Percentiles rank a stretch among this genome's conserved stretches.
phyloP scores from a whole-genome alignment of 35 echinoderm and acorn worm genomes.

The Ophiothrix spiculata region DNA sequence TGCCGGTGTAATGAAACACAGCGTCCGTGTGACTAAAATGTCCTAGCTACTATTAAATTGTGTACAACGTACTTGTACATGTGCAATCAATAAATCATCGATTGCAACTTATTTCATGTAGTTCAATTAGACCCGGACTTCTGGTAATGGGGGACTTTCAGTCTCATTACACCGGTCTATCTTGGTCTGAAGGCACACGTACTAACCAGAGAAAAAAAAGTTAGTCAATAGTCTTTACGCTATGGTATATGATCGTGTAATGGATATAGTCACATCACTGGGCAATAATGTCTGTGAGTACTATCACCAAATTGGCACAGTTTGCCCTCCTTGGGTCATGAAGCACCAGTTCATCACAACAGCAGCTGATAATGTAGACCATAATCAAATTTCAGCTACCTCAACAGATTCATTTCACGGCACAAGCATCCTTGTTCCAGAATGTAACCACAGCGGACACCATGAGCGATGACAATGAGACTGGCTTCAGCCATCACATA shows the following conservation, averaged over 20 bases:
- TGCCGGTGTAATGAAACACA: no score
- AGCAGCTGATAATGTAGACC: constrained; percentile 42
- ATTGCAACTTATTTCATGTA: no score
- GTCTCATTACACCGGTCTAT: neutral
- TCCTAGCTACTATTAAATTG: no score
- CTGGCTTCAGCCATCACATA: neutral
- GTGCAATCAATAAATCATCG: no score
- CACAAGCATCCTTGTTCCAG: constrained; percentile 12
- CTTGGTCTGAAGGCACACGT: constrained; percentile 7
- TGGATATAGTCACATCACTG: neutral
- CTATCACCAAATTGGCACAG: neutral
- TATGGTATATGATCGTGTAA: neutral
- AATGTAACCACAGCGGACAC: neutral
- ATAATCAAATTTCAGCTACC: constrained; percentile 36
- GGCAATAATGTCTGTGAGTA: constrained; percentile 27
- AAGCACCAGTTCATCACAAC: neutral
- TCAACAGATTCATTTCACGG: constrained; percentile 34
- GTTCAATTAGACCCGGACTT: no score
- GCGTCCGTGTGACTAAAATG: no score
- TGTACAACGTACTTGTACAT: no score
- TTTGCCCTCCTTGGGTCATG: constrained; percentile 17
- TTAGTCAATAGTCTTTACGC: constrained; percentile 17
- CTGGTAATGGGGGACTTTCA: no score
- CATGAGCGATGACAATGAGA: neutral
- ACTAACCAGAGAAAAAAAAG: neutral